These are phyloP conservation scores for Tupaia tana DNA, from an alignment of 2,113 vertebrate species.

Conservation along the genomic window DNA sequence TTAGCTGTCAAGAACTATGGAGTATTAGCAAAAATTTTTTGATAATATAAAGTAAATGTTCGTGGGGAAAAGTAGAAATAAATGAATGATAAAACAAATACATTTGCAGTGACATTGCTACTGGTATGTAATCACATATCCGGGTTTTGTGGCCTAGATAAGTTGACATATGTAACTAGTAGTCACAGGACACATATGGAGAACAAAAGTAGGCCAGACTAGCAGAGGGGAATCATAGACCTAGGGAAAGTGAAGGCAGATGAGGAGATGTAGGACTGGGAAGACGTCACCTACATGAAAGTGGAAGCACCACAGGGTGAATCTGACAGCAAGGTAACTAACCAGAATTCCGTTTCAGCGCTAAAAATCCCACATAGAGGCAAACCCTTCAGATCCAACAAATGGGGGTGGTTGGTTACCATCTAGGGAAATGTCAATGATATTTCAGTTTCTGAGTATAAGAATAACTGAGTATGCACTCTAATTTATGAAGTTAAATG, in stretches of 20 bases:
- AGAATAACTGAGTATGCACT: neutral
- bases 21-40: too few species aligned
- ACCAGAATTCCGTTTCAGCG: neutral
- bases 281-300: fast-evolving
- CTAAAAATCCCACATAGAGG: neutral
- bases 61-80: too few species aligned
- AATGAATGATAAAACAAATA: too few species aligned
- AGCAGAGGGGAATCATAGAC: neutral
- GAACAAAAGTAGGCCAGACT: neutral
- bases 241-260: too few species aligned
- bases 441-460: neutral
- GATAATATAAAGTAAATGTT: too few species aligned
- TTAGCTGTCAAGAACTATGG: too few species aligned
- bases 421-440: neutral
- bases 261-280: too few species aligned
- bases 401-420: neutral
- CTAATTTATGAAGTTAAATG: neutral
- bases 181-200: neutral
- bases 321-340: neutral
- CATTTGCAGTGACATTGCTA: neutral
- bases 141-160: neutral
- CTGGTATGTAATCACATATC: neutral
- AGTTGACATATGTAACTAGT: neutral
- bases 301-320: neutral
- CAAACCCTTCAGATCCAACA: neutral